Evolutionary conservation across 2,888 invertebrate species (phyloP), one percentile per base, ranked within the genome.

Genomic region (Ophion obscuratus): DNA sequence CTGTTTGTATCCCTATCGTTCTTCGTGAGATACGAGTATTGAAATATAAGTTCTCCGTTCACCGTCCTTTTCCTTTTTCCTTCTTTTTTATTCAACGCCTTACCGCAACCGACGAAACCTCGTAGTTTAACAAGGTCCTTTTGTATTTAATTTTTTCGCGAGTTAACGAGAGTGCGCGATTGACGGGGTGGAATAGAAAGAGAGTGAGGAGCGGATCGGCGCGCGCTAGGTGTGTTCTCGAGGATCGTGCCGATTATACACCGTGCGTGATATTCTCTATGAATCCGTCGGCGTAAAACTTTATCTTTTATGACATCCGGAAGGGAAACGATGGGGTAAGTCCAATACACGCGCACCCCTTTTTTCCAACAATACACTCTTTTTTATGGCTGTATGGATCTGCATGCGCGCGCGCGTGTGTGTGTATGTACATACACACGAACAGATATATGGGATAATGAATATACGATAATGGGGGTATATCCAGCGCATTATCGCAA

Each of bases 301-400:
- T 89, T 89, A 86, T 44, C 77, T 92, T 93, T 91, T 92, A 97
- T 97, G 97, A 97, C 97, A 95, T 96, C 96, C 94, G 97, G 97
- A 95, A 97, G 97, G 95, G 97, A 97, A 95, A 96, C 96, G 91
- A 97, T 97, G 97, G 97, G 97, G 97, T 97, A 94, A 96, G 96
- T 95, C 79, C n/a, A 14, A 53, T 78, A 73, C 20, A 31, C 11
- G 11, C 14, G 24, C 70, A 40, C 62, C 44, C 24, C 61, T 40
- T n/a, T 44, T n/a, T 27, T 24, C 57, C 57, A 14, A 57, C 36
- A n/a, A 31, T 71, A 44, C 36, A 36, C 20, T 27, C 11, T 61
- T 20, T 67, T 40, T 17, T 44, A 57, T 53, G 40, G 78, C 31
- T 85, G 81, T 78, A 83, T 79, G 14, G 59, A 71, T 83, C 76